Evolutionary conservation across 2,797 vertebrate species (phyloP).

Genomic region (Silurus aristotelis): DNA sequence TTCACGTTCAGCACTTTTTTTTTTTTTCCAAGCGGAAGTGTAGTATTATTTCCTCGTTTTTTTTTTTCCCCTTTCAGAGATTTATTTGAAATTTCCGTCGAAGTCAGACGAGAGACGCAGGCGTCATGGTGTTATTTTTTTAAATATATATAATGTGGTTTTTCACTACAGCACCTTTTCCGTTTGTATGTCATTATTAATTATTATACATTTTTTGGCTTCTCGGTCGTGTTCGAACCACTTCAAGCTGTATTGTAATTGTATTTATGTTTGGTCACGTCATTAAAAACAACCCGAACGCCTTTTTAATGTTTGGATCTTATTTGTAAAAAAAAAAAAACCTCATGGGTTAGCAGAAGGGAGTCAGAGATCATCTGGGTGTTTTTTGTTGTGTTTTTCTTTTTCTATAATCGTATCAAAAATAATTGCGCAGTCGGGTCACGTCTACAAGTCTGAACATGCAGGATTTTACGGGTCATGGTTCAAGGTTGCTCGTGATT

Average conservation of each 20-base stretch:
- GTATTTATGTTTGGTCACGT: slow-evolving; percentile 67
- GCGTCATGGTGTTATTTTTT: slow-evolving; percentile 12
- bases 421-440: neutral
- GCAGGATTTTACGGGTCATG: slow-evolving; percentile 1
- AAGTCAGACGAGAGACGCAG: slow-evolving; percentile 28
- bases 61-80: neutral
- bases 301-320: too few species aligned
- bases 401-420: neutral
- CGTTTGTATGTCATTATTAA: neutral
- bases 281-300: slow-evolving; percentile 34
- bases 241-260: slow-evolving; percentile 24
- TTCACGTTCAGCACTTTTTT: neutral
- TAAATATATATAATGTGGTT: neutral
- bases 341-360: neutral
- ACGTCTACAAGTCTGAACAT: neutral
- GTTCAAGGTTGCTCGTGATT: too few species aligned
- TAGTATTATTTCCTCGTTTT: neutral
- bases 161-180: slow-evolving; percentile 7
- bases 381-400: too few species aligned
- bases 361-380: neutral
- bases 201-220: neutral
- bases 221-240: neutral
- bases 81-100: neutral
- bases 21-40: too few species aligned
- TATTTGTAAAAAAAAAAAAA: too few species aligned